These are phyloP conservation scores for Troglohyphantes excavatus DNA, from an alignment of 2,888 invertebrate genomes.

Conservation along the genomic window DNA sequence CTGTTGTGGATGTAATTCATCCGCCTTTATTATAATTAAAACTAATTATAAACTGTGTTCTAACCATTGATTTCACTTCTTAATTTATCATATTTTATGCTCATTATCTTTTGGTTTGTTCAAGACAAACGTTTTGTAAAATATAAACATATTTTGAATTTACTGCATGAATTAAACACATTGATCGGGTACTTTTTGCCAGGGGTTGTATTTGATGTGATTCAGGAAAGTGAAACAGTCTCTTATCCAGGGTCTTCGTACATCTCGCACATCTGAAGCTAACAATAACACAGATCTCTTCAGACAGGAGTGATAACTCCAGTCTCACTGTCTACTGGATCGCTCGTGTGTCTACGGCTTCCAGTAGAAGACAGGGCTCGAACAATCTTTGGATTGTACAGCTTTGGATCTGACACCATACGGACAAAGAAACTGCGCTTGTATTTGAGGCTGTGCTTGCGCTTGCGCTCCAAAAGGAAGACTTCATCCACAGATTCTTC, in stretches of 20 bases:
- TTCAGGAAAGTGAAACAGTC: slow-evolving; percentile 14
- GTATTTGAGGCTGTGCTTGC: slow-evolving; percentile 91
- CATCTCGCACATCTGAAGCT: slow-evolving; percentile 52
- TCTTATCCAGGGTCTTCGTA: not conserved
- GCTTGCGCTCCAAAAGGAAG: slow-evolving; percentile 82
- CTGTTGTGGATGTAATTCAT: too few species aligned
- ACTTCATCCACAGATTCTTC: slow-evolving; percentile 81
- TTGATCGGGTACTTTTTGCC: too few species aligned
- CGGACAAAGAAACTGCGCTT: slow-evolving; percentile 98
- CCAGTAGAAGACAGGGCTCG: slow-evolving; percentile 79
- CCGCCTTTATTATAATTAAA: too few species aligned
- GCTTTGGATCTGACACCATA: slow-evolving; percentile 98
- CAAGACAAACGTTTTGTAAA: too few species aligned
- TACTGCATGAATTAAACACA: too few species aligned
- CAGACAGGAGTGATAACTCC: slow-evolving; percentile 78
- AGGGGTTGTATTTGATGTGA: too few species aligned
- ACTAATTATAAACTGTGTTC: too few species aligned
- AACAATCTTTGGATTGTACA: slow-evolving; percentile 93
- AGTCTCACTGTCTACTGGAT: slow-evolving; percentile 79
- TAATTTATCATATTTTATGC: too few species aligned
- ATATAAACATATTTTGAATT: too few species aligned
- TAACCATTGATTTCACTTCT: too few species aligned
- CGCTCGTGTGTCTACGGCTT: slow-evolving; percentile 78
- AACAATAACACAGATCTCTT: slow-evolving; percentile 34
- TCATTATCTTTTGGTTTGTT: too few species aligned